Evolutionary conservation across 2,113 vertebrate genomes (phyloP).

Genomic region (Mesoclemmys tuberculata): DNA sequence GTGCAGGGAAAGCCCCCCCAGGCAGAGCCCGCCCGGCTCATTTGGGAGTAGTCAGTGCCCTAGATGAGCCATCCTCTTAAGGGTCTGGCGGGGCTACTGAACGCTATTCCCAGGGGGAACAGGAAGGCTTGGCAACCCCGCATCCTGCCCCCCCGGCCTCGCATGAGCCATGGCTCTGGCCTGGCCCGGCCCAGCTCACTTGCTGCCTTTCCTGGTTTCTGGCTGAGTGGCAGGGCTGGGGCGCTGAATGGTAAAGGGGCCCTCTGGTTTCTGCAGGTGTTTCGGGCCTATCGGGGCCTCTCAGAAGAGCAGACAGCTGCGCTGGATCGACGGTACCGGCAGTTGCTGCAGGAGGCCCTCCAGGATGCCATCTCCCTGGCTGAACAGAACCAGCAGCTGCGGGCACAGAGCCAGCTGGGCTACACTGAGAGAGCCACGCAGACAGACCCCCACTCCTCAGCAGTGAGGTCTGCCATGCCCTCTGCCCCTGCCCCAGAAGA

Average conservation of each 20-base stretch:
- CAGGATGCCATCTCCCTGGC: constrained; percentile 80
- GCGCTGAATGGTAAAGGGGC: background rate
- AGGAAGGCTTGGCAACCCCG: background rate
- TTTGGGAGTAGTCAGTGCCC: background rate
- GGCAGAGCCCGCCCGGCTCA: background rate
- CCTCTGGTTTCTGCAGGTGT: constrained; percentile 73
- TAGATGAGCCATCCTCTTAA: background rate
- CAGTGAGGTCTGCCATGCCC: background rate
- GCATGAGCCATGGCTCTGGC: background rate
- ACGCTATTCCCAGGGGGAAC: background rate
- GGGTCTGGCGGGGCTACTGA: background rate
- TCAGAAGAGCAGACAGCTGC: constrained; percentile 79
- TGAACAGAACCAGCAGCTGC: constrained; percentile 80
- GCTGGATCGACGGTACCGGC: constrained; percentile 74
- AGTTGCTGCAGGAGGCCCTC: constrained; percentile 81
- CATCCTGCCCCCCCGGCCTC: background rate
- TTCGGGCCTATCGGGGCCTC: constrained; percentile 79
- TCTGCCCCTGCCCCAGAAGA: background rate
- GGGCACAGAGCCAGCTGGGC: constrained; percentile 59
- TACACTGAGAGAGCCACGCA: constrained; percentile 24
- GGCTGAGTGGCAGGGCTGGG: background rate
- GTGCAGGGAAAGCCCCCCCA: background rate
- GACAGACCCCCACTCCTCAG: background rate
- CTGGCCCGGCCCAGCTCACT: background rate
- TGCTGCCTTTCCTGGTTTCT: background rate